phyloP scores from a whole-genome alignment of 92 coral and sea anemone species.

The Porites lobata region DNA sequence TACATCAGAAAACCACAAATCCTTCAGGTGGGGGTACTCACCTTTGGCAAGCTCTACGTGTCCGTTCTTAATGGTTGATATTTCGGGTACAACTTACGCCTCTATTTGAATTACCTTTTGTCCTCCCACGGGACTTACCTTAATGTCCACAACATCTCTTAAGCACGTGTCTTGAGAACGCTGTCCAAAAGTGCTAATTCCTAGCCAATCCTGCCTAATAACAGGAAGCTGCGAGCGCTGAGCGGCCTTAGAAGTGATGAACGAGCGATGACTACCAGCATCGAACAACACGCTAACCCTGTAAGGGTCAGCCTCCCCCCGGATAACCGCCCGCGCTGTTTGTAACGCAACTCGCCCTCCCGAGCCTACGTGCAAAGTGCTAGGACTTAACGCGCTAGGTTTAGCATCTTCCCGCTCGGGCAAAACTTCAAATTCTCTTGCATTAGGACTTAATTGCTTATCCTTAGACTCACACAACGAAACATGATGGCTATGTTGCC shows the following conservation, averaged over 20 bases:
- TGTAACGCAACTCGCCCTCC: constrained; percentile 37
- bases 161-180: neutral
- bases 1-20: constrained; percentile 66
- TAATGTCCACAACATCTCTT: neutral
- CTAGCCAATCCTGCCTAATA: neutral
- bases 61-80: too few species aligned
- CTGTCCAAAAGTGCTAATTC: neutral
- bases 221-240: neutral
- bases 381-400: neutral
- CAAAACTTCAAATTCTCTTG: too few species aligned
- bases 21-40: too few species aligned
- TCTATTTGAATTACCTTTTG: neutral
- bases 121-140: neutral
- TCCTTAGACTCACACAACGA: too few species aligned
- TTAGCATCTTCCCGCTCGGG: neutral
- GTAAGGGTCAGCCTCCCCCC: constrained; percentile 24
- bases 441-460: too few species aligned
- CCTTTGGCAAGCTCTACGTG: too few species aligned
- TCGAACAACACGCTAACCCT: constrained; percentile 33
- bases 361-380: constrained; percentile 8
- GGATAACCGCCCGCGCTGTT: constrained; percentile 30
- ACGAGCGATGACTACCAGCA: constrained; percentile 52
- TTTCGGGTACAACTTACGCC: too few species aligned
- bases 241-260: constrained; percentile 40
- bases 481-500: neutral